Conservation (phyloP, 92 coral and sea anemone genomes). For the Epizoanthus stellaris region DNA sequence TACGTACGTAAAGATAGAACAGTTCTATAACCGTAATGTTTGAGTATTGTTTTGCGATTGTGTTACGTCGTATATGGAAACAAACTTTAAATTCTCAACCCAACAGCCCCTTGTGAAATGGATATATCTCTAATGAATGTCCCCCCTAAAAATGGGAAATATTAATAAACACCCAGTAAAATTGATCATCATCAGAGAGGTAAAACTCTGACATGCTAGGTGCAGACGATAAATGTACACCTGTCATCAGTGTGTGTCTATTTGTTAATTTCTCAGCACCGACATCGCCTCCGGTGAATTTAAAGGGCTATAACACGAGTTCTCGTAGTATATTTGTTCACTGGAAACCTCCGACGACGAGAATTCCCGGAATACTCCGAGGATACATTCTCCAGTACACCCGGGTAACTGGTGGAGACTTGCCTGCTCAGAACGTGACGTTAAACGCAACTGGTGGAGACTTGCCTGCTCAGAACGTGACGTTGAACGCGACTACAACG, state of each 20-base stretch:
- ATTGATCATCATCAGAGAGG: no score
- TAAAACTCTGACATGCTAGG: no score
- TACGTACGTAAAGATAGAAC: no score
- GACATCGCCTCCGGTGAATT: neutral
- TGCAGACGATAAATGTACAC: neutral
- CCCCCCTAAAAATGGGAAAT: no score
- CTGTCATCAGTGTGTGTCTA: neutral
- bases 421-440: conserved; percentile 9
- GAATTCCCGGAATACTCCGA: conserved; percentile 25
- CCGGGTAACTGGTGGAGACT: neutral
- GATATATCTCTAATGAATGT: no score
- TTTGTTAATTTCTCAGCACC: neutral
- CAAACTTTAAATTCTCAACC: no score
- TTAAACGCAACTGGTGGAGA: neutral
- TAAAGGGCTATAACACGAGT: conserved; percentile 10
- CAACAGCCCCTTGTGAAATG: no score
- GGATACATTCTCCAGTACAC: conserved; percentile 16
- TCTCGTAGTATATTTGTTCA: conserved; percentile 2
- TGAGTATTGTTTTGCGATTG: no score
- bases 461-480: conserved; percentile 5
- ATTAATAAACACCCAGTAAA: no score
- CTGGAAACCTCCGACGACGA: neutral
- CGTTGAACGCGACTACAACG: neutral
- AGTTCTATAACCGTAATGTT: no score
- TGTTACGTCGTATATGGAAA: no score